Conservation (phyloP, 2,888 invertebrate species). For the Vesta saturnalis region DNA sequence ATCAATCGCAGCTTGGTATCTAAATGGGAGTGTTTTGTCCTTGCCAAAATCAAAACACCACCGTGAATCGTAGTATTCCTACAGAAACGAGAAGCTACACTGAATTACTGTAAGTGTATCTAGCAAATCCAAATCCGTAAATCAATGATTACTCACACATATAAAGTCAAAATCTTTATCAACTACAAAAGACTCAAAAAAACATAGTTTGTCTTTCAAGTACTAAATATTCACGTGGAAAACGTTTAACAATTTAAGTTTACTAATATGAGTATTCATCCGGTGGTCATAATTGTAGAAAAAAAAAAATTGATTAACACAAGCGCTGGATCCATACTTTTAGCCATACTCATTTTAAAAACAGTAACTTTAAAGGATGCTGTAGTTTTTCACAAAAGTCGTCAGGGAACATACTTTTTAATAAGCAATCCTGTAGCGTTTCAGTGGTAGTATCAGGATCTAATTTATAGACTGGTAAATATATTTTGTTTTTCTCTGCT, state of each 20-base stretch:
- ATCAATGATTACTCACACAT: not conserved
- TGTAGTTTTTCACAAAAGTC: no score
- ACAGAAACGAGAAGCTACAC: not conserved
- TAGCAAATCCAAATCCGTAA: not conserved
- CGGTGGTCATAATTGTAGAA: not conserved
- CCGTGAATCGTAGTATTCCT: not conserved
- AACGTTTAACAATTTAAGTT: not conserved
- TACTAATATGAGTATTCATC: not conserved
- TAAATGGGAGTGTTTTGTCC: not conserved
- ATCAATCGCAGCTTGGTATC: not conserved
- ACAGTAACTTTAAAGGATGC: no score
- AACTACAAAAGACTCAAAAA: not conserved
- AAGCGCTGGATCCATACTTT: no score
- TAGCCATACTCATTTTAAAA: no score
- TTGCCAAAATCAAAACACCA: not conserved
- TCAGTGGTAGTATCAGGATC: no score
- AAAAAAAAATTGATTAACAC: no score
- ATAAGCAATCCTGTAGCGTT: no score
- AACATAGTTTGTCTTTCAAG: not conserved
- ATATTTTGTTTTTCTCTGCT: no score
- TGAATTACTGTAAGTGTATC: not conserved
- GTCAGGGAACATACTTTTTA: no score
- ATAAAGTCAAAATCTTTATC: not conserved
- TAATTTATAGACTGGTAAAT: no score
- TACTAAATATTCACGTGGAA: not conserved